Evolutionary conservation across 2,113 vertebrate genomes (phyloP), one percentile per base, ranked within the genome.

Genomic region (Cyprinodon brontotheroides): DNA sequence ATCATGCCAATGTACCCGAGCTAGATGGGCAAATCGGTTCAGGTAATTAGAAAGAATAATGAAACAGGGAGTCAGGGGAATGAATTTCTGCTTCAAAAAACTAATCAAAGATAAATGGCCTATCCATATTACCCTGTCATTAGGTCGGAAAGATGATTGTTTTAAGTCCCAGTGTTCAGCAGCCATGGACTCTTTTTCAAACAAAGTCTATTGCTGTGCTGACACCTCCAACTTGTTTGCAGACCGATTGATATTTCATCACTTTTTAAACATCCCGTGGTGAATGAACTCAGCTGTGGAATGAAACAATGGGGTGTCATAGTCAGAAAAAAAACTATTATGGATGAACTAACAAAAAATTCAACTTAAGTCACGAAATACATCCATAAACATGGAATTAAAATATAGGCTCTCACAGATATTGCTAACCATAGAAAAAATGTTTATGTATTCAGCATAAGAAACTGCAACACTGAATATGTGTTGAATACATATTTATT

Each of bases 11-110:
- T 77, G 68, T 78, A 84, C 77, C 67, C 48, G 74, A 72, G 72
- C 87, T 89, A 90, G 89, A 92, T 91, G 84, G 83, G 88, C 78
- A 74, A 92, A 88, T 88, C 81, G 67, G 83, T 80, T 83, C 85
- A 93, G 90, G 91, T 93, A 93, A 94, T 93, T 93, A 93, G 84
- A 89, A 92, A 93, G 88, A 93, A 92, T 92, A 92, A 94, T 93
- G 90, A 91, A 93, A 93, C 75, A 85, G 69, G 37, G 72, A 82
- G 87, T 78, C 70, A 20, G 75, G 87, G 90, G 87, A 91, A 92
- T 86, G 78, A 90, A 92, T 93, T 86, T 85, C 75, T 79, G 80
- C 87, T 90, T 90, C 84, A 87, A 91, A 70, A 70, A 90, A 87
- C 85, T 83, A 92, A 93, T 93, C 89, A 92, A 91, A 92, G 90